Conservation (phyloP, 1,140 invertebrate species). For the Heliconius nattereri region DNA sequence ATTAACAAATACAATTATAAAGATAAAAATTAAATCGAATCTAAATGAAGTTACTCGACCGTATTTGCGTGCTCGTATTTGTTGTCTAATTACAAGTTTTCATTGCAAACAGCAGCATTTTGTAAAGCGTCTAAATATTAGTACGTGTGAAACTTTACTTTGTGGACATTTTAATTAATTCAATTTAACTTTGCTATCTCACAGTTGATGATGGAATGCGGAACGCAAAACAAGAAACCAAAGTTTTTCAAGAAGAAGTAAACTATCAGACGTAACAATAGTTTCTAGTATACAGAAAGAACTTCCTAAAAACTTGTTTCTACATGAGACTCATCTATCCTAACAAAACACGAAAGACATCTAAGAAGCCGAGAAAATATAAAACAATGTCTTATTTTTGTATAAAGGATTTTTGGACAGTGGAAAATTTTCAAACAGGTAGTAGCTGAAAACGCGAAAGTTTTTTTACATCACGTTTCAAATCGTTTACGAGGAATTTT, state of each 20-base stretch:
- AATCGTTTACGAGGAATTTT: background rate
- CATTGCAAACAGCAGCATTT: background rate
- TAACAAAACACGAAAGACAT: constrained; percentile 5
- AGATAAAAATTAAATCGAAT: background rate
- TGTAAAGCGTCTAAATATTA: background rate
- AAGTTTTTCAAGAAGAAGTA: constrained; percentile 23
- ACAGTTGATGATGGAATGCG: background rate
- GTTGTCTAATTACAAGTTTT: background rate
- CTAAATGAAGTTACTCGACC: background rate
- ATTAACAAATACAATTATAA: background rate
- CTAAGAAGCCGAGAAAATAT: constrained; percentile 1
- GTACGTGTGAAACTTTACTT: background rate
- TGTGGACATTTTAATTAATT: background rate
- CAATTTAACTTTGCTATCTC: background rate
- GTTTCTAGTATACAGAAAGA: constrained; percentile 19
- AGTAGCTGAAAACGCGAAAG: background rate
- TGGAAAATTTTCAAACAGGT: background rate
- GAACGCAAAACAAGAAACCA: constrained; percentile 13
- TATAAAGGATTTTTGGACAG: background rate
- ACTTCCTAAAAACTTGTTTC: constrained; percentile 20
- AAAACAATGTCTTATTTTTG: constrained; percentile 3
- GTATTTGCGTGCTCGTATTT: background rate
- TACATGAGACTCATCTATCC: constrained; percentile 5
- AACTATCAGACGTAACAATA: constrained; percentile 23
- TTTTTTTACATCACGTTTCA: background rate